Percentiles rank a stretch among this genome's conserved stretches.
These are phyloP conservation scores for Drosophila sulfurigaster DNA, from an alignment of 1,140 invertebrate genomes.

Conservation along the genomic window DNA sequence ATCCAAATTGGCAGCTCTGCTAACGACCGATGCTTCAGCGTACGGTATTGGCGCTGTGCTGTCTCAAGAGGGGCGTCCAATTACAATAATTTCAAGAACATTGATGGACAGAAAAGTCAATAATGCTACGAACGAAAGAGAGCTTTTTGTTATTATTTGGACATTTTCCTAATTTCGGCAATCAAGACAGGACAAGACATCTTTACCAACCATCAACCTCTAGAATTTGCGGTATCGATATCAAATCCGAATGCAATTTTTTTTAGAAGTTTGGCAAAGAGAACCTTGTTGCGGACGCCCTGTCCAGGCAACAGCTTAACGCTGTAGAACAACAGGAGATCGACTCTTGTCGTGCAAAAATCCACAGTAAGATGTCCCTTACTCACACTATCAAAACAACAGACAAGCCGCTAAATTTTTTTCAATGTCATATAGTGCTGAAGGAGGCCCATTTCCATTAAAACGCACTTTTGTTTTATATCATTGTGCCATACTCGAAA, in stretches of 20 bases:
- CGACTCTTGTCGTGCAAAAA: conserved; percentile 48
- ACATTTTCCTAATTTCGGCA: not conserved
- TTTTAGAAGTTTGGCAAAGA: no score
- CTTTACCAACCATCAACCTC: not conserved
- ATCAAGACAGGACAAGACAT: not conserved
- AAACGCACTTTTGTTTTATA: conserved; percentile 1
- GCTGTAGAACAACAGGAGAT: conserved; percentile 11
- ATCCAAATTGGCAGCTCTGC: no score
- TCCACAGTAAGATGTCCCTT: conserved; percentile 8
- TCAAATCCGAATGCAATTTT: no score
- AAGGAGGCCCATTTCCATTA: not conserved
- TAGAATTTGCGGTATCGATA: no score
- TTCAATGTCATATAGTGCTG: conserved; percentile 24
- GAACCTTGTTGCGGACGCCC: not conserved
- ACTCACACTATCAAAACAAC: conserved; percentile 7
- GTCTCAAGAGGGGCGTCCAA: not conserved
- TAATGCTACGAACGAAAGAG: not conserved
- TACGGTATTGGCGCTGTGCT: not conserved
- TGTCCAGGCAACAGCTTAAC: not conserved
- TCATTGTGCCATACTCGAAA: conserved; percentile 2
- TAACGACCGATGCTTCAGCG: no score
- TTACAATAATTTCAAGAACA: conserved; percentile 1
- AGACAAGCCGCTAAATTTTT: conserved; percentile 20
- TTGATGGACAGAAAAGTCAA: not conserved
- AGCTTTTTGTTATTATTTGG: not conserved